Evolutionary conservation across 2,888 invertebrate genomes (phyloP), one percentile per base, ranked within the genome.

Genomic region (Plutella xylostella): DNA sequence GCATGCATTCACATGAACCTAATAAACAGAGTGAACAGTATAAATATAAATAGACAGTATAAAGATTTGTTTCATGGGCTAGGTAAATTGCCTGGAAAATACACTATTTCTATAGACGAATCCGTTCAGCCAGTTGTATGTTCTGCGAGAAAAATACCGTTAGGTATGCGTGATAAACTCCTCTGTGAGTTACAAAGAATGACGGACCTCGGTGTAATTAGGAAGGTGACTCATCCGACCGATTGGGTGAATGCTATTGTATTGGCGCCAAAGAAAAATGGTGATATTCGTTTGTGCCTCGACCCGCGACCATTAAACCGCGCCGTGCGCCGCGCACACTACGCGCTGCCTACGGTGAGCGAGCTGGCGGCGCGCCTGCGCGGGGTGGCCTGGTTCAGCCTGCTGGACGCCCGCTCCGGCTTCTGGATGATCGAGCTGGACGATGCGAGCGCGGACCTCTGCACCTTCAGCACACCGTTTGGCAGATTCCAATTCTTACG

Each of bases 211-310:
- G 53, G 52, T 2, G 52, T 53, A 1, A 54, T 55, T 11, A 35
- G 50, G 28, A 55, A 52, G 19, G 53, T 53, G 1, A 40, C 31
- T 6, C 49, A 53, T 35, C 52, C 53, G 3, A 53, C 55, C 3
- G 21, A 41, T 3, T 55, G 55, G 55, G 52, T 54, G 5, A 51
- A 51, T 42, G 43, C 46, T 1, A 42, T 55, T 7, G 51, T 52
- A 12, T 17, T 55, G 1, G 48, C 46, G 1, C 51, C 48, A 3
- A 53, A 54, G 30, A 52, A 54, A 34, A 43, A 53, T 43, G 51
- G 49, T 11, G 38, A 28, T 15, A 17, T 53, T 12, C 40, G 51
- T 1, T 4, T 51, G 5, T 51, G 53, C 18, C 12, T 53, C 4
- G 52, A 53, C n/a, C n/a, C n/a, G n/a, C n/a, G n/a, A n/a, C n/a